These are phyloP conservation scores for Oryzias javanicus DNA, from an alignment of 2,113 vertebrate genomes.

Conservation along the genomic window DNA sequence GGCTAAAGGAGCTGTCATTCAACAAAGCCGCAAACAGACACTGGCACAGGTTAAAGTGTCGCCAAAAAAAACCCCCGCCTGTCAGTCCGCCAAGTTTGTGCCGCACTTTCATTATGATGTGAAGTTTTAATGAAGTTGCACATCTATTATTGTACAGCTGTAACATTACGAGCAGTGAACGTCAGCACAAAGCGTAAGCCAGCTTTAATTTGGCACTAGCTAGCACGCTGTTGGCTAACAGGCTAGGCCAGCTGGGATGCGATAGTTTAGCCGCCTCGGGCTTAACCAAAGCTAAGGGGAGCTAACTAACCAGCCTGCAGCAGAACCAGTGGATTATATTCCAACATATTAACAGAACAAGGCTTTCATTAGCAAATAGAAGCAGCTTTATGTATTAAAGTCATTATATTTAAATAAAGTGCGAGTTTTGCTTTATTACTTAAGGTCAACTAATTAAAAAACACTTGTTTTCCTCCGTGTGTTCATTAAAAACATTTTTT, in stretches of 20 bases:
- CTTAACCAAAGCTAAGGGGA: conserved; percentile 46
- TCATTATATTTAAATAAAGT: too few species aligned
- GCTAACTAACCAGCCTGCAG: conserved; percentile 17
- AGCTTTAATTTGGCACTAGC: conserved; percentile 33
- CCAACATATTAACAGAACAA: not conserved
- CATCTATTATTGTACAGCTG: conserved; percentile 2
- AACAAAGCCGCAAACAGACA: conserved; percentile 55
- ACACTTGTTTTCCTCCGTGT: too few species aligned
- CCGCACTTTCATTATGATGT: not conserved
- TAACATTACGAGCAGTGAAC: conserved; percentile 12
- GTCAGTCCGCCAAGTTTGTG: not conserved
- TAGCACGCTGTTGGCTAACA: conserved; percentile 36
- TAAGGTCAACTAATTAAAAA: too few species aligned
- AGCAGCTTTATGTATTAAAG: too few species aligned
- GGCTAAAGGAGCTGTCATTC: conserved; percentile 64
- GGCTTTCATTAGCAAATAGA: not conserved
- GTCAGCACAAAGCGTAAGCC: conserved; percentile 42
- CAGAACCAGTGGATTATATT: not conserved
- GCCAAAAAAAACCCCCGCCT: not conserved
- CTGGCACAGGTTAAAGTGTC: conserved; percentile 26
- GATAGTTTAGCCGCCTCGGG: conserved; percentile 63
- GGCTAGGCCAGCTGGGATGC: conserved; percentile 56
- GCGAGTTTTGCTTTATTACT: too few species aligned
- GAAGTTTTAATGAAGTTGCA: not conserved
- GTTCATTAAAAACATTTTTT: too few species aligned